Evolutionary conservation across 23 tunicate genomes (phyloP).

Genomic region (Trididemnum nubilum): DNA sequence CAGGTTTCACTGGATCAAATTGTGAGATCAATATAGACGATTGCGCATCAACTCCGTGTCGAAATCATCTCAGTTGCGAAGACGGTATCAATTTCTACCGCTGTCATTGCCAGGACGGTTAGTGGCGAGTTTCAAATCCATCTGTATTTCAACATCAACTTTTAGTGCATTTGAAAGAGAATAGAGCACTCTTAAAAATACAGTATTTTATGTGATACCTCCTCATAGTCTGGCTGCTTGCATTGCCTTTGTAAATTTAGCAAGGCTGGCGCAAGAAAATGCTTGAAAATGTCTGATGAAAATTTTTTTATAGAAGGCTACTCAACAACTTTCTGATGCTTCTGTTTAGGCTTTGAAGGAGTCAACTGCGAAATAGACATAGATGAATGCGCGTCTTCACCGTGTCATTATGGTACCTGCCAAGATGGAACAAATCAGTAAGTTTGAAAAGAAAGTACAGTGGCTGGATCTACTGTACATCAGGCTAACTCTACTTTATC

Average conservation of each 20-base stretch:
- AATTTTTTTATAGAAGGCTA: too few relatives aligned
- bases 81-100: conserved; percentile 55
- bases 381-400: conserved; percentile 72
- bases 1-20: conserved; percentile 71
- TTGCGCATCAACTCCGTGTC: conserved; percentile 67
- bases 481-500: too few relatives aligned
- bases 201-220: too few relatives aligned
- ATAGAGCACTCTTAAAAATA: too few relatives aligned
- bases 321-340: too few relatives aligned
- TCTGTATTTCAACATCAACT: neutral
- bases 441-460: too few relatives aligned
- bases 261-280: too few relatives aligned
- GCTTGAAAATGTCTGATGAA: too few relatives aligned
- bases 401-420: conserved; percentile 95
- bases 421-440: conserved; percentile 67
- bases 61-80: conserved; percentile 54
- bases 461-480: too few relatives aligned
- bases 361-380: conserved; percentile 73
- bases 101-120: conserved; percentile 57
- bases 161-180: too few relatives aligned
- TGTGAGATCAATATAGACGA: conserved; percentile 71
- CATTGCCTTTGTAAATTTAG: too few relatives aligned
- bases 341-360: conserved; percentile 65
- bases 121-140: neutral
- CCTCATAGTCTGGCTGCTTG: too few relatives aligned